Conservation (phyloP, 2,888 invertebrate genomes). For the Eueremaeus valkanovi region DNA sequence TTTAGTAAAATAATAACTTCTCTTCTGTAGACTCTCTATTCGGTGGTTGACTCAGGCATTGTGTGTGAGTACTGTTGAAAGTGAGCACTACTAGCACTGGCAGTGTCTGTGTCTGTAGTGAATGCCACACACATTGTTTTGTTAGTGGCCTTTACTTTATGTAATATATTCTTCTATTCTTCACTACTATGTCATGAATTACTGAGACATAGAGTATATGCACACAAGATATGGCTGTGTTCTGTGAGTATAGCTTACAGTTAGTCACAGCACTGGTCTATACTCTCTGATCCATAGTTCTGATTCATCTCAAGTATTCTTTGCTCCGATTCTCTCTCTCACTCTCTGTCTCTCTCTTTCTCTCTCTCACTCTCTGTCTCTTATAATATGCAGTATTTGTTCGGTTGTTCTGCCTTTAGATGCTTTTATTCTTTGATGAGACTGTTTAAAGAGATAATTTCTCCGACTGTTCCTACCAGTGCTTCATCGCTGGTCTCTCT, state of each 20-base stretch:
- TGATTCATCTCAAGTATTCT: background rate
- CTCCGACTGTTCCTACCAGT: slow-evolving; percentile 2
- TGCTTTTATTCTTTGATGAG: slow-evolving; percentile 21
- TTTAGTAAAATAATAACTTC: too few species aligned
- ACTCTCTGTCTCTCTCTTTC: too few species aligned
- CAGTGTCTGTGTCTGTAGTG: background rate
- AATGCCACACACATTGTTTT: slow-evolving; percentile 32
- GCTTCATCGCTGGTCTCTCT: slow-evolving; percentile 12
- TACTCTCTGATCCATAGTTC: background rate
- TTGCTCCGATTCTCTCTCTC: background rate
- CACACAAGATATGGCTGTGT: background rate
- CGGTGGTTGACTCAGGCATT: too few species aligned
- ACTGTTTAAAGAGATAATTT: slow-evolving; percentile 26
- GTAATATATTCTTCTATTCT: slow-evolving; percentile 22
- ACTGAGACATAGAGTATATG: slow-evolving; percentile 15
- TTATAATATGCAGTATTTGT: slow-evolving; percentile 21
- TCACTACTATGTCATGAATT: slow-evolving; percentile 11
- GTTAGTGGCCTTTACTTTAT: slow-evolving; percentile 22
- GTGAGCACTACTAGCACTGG: background rate
- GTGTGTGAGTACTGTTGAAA: too few species aligned
- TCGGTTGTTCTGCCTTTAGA: slow-evolving; percentile 6
- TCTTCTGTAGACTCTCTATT: too few species aligned
- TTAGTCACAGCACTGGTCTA: background rate
- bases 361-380: too few species aligned
- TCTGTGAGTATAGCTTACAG: background rate